These are phyloP conservation scores for Sphaerodactylus townsendi DNA, from an alignment of 2,113 vertebrate species.

Conservation along the genomic window DNA sequence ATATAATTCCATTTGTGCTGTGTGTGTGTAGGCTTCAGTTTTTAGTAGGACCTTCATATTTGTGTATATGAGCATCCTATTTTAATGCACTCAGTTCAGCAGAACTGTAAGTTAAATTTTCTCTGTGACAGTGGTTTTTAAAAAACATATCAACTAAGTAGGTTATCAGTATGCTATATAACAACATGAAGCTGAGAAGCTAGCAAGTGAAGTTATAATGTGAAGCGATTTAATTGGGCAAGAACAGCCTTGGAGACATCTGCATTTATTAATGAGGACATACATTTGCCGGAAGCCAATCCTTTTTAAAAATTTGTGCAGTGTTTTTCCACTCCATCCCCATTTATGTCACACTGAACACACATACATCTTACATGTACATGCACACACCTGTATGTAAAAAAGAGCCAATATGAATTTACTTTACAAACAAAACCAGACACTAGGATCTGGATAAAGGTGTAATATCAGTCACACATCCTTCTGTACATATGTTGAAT, in stretches of 20 bases:
- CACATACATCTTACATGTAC: no score
- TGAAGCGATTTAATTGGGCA: constrained; percentile 23
- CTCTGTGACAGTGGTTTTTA: not conserved
- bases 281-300: constrained; percentile 33
- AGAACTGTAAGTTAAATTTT: constrained; percentile 32
- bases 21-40: no score
- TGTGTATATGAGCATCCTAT: not conserved
- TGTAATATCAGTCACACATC: no score
- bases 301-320: not conserved
- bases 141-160: constrained; percentile 17
- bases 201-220: constrained; percentile 19
- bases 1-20: not conserved
- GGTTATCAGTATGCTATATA: constrained; percentile 38
- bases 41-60: not conserved
- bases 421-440: no score
- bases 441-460: no score
- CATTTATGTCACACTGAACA: no score
- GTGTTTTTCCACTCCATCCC: not conserved
- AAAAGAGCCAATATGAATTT: no score
- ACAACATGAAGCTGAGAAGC: constrained; percentile 26
- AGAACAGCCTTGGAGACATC: constrained; percentile 31
- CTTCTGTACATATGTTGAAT: no score
- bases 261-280: constrained; percentile 47
- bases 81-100: not conserved
- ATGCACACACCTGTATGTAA: no score